Base-by-base conservation (phyloP, 2,113 vertebrate species). In the Cyprinus carpio region DNA sequence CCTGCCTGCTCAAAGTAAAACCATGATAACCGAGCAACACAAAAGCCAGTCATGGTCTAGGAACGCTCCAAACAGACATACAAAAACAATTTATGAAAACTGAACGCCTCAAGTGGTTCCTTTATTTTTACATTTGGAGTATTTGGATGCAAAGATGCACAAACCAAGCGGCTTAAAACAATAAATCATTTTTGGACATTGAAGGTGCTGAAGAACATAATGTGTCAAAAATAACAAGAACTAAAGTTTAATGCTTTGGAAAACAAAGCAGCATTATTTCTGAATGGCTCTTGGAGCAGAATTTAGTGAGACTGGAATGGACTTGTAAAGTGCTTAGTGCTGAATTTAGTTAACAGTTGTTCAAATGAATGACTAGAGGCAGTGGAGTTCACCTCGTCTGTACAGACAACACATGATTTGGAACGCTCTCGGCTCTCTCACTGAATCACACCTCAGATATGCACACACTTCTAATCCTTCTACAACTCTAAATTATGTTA, bases 21-120 rank as follows among this genome's bases (percentile, higher is more conserved):
- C 74, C 62, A 20, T 2, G 15, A 74, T 82, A 25, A 89, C 60
- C 4, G 49, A 9, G 58, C 34, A 62, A 43, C 75, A 83, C 85
- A 90, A 79, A 85, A 88, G 77, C 34, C n/a, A 29, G 82, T 84
- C 78, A 87, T 20, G 83, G 77, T 69, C 83, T 83, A 60, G 84
- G 58, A 49, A 29, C 6, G 34, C 75, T 85, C 71, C 43, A 85
- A 81, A 72, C 40, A 75, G 12, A 16, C 43, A 25, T 74, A 78
- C 13, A 81, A 83, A 78, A 80, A 85, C 7, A 71, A 54, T 6
- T 82, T 82, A 72, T n/a, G 62, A 74, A 82, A 89, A 62, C 62
- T 71, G 27, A 87, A 76, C 4, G 27, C 75, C 75, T 76, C 46
- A 15, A 29, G 75, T 27, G 75, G 8, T 76, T 75, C 71, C 71